phyloP scores from a whole-genome alignment of 2,113 vertebrate species.

The Lampris megalopsis region DNA sequence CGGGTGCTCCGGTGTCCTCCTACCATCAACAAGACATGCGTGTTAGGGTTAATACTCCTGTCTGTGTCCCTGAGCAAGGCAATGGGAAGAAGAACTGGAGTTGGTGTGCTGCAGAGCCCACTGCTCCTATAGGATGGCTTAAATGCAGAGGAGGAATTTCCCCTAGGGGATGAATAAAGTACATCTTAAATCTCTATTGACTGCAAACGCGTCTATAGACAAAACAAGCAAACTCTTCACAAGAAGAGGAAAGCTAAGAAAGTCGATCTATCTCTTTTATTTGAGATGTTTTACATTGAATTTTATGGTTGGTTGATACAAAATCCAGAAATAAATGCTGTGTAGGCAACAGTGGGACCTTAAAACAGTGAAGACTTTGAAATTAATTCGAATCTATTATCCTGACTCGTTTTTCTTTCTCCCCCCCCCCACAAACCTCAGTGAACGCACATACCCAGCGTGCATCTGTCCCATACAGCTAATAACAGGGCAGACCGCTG shows the following conservation, averaged over 20 bases:
- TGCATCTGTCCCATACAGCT: constrained; percentile 70
- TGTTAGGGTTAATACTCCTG: too few species aligned
- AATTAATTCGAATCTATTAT: constrained; percentile 61
- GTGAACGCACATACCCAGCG: neutral
- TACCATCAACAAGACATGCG: too few species aligned
- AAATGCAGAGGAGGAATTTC: too few species aligned
- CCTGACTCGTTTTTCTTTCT: neutral
- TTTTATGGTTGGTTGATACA: constrained; percentile 2
- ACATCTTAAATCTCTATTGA: neutral
- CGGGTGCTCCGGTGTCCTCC: too few species aligned
- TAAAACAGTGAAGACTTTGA: constrained; percentile 59
- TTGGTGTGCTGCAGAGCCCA: too few species aligned
- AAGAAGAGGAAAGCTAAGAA: neutral
- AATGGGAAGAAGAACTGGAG: too few species aligned
- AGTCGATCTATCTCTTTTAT: constrained; percentile 1
- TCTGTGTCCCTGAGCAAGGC: too few species aligned
- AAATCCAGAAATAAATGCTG: constrained; percentile 41
- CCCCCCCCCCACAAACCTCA: neutral
- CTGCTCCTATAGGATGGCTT: too few species aligned
- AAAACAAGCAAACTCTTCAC: neutral
- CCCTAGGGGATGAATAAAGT: too few species aligned
- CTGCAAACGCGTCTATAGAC: neutral
- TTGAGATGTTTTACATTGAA: neutral
- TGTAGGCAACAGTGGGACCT: constrained; percentile 48
- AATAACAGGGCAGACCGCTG: constrained; percentile 73